Percentiles rank a stretch among this genome's conserved stretches.
These are phyloP conservation scores for Oegoconia quadripuncta DNA, from an alignment of 2,888 invertebrate genomes.

Conservation along the genomic window DNA sequence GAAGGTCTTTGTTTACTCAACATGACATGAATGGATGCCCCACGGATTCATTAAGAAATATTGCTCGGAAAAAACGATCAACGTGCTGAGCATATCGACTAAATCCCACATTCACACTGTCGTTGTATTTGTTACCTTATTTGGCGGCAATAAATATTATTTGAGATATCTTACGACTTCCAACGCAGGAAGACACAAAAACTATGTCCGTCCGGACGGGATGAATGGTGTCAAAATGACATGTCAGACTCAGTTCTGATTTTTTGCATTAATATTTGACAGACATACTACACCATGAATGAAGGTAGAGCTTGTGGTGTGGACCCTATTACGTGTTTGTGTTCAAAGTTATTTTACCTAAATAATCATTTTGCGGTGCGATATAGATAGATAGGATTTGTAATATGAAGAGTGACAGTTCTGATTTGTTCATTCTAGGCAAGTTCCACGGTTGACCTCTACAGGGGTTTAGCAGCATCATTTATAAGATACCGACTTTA, in stretches of 20 bases:
- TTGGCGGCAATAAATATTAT: neutral
- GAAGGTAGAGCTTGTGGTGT: no score
- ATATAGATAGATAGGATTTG: no score
- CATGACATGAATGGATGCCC: constrained; percentile 69
- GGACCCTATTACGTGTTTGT: no score
- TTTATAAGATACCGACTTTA: no score
- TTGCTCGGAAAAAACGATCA: constrained; percentile 48
- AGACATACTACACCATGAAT: no score
- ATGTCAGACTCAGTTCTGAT: constrained; percentile 59
- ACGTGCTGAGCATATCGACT: constrained; percentile 14
- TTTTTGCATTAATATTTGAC: constrained; percentile 57
- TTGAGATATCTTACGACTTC: constrained; percentile 5
- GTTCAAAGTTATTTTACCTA: no score
- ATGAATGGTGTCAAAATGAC: constrained; percentile 77
- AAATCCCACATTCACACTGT: neutral
- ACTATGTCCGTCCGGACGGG: constrained; percentile 52
- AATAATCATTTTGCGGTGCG: no score
- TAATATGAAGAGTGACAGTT: no score
- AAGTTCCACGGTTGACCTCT: no score
- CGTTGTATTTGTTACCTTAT: constrained; percentile 27
- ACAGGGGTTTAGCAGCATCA: no score
- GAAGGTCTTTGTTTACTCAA: constrained; percentile 70
- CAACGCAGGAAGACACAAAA: constrained; percentile 25
- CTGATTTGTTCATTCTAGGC: no score
- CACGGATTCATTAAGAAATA: constrained; percentile 71